phyloP scores from a whole-genome alignment of 2,113 vertebrate species.

The Cettia cetti region DNA sequence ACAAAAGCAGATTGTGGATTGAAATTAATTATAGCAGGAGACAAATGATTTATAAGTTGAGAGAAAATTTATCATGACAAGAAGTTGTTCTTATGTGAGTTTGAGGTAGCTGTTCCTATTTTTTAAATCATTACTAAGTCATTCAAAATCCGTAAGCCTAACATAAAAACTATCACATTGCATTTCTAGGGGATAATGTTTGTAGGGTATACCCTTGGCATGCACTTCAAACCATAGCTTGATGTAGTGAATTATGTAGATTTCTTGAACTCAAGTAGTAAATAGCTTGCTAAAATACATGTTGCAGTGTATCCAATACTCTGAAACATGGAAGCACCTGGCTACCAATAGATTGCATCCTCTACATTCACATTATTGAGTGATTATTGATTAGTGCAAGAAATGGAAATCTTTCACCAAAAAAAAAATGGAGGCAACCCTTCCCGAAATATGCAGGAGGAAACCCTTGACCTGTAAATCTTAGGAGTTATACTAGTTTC shows the following conservation, averaged over 20 bases:
- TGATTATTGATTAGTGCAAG: not conserved
- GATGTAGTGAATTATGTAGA: not conserved
- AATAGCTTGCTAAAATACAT: not conserved
- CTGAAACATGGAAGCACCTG: not conserved
- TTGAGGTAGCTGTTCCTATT: not conserved
- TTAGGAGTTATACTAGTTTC: not conserved
- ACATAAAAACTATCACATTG: not conserved
- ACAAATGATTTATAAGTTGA: not conserved
- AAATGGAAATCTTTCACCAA: not conserved
- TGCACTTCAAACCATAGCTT: not conserved
- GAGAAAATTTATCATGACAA: not conserved
- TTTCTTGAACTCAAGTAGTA: not conserved
- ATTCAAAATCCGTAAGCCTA: not conserved
- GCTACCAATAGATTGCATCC: not conserved
- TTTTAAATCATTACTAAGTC: not conserved
- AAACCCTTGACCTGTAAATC: not conserved
- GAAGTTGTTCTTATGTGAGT: not conserved
- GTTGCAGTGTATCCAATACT: not conserved
- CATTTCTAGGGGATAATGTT: not conserved
- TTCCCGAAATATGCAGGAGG: not conserved
- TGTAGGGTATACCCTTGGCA: not conserved
- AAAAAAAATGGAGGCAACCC: fast-evolving
- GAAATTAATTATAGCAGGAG: not conserved
- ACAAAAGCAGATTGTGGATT: not conserved
- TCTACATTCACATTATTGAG: not conserved